Percentiles rank a stretch among this genome's conserved stretches.
Evolutionary conservation across 2,113 vertebrate species (phyloP).

Genomic region (Vulpes lagopus): DNA sequence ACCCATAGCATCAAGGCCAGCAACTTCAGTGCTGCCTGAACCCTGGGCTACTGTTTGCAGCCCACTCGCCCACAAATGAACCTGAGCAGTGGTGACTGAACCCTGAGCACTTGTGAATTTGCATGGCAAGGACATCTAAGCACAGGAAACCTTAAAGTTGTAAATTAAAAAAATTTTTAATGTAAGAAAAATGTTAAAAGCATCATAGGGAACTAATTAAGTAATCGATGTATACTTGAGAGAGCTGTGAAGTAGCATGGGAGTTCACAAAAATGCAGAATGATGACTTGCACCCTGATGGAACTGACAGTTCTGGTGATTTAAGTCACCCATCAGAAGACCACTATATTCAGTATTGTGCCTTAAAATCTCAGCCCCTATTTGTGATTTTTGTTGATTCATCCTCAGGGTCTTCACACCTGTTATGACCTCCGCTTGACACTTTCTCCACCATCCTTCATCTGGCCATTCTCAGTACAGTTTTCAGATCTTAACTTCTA

Average conservation of each 20-base stretch:
- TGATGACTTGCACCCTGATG: background rate
- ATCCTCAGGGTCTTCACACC: background rate
- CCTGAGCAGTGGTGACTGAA: slow-evolving; percentile 7
- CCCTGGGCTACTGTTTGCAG: background rate
- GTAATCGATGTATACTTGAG: background rate
- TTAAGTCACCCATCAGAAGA: background rate
- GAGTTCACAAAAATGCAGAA: background rate
- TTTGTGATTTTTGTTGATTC: slow-evolving; percentile 29
- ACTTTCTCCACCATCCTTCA: background rate
- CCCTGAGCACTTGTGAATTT: background rate
- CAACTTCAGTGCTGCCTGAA: background rate
- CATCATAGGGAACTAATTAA: background rate
- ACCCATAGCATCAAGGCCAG: background rate
- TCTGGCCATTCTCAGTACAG: background rate
- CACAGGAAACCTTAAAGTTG: background rate
- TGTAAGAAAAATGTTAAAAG: background rate
- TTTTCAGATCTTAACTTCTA: background rate
- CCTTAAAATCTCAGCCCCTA: slow-evolving; percentile 19
- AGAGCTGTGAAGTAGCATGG: background rate
- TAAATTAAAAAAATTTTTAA: slow-evolving; percentile 3
- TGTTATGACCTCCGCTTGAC: background rate
- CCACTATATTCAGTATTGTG: background rate
- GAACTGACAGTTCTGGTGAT: background rate
- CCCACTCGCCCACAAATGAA: background rate
- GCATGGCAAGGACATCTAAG: background rate